Evolutionary conservation across 2,797 vertebrate genomes (phyloP), one percentile per base, ranked within the genome.

Genomic region (Sphenopsis melanotis): DNA sequence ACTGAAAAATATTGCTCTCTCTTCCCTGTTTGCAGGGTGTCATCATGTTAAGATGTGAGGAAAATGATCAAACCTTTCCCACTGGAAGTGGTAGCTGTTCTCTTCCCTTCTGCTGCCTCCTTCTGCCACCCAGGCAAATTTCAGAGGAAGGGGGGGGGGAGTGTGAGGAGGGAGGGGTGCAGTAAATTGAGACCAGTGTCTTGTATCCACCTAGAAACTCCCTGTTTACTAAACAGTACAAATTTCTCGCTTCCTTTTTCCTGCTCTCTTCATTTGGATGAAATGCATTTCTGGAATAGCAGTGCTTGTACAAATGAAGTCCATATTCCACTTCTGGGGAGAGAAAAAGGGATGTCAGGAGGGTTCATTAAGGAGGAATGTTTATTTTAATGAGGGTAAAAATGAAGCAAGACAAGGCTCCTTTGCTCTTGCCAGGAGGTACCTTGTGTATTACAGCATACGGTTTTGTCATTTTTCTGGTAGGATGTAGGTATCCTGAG

Each of bases 171-270:
- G 27, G 27, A 32, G 44, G 15, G 21, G 30, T 81, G 4, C 42
- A 52, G 50, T 89, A 76, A 86, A 69, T 46, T 57, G n/a, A 47
- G 76, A 81, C 32, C 24, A 72, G 71, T 47, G 46, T 83, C 30
- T 87, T 42, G 29, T 49, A 26, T 95, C 88, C 93, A 49, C 89
- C 87, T 93, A 56, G 96, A 96, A 97, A 96, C 94, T 85, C 83
- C 41, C 52, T 90, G 42, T 87, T 93, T 96, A 88, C 83, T 90
- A 80, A 90, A 78, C 56, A 87, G 65, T 49, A 52, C 61, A 56
- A 37, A 91, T 87, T 87, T 90, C 81, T 93, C 0, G 0, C 69
- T 95, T 92, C 83, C 59, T 93, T 86, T 83, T 75, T 72, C 26
- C 56, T 75, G n/a, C 63, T 89, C 29, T 91, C 32, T 86, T 87